These are phyloP conservation scores for Coptotermes formosanus DNA, from an alignment of 1,140 invertebrate species.

Conservation along the genomic window DNA sequence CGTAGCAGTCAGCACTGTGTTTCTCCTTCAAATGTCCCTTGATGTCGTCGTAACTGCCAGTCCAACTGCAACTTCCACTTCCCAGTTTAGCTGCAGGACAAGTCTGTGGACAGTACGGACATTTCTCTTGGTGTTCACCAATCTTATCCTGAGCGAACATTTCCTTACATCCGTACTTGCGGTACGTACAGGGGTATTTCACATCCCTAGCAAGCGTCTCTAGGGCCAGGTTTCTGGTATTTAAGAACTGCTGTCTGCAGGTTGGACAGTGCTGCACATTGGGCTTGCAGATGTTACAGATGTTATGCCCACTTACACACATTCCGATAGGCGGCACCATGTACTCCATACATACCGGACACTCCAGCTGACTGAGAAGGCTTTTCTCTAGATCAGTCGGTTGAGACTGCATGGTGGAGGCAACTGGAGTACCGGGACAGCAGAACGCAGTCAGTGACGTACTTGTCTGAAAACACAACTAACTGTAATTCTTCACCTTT, in stretches of 20 bases:
- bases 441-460: too few relatives aligned
- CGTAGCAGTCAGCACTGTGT: too few relatives aligned
- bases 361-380: too few relatives aligned
- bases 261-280: conserved; percentile 69
- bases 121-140: background rate
- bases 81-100: background rate
- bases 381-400: too few relatives aligned
- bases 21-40: too few relatives aligned
- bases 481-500: too few relatives aligned
- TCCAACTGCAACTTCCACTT: background rate
- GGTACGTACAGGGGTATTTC: conserved; percentile 41
- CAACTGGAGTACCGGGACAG: too few relatives aligned
- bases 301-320: conserved; percentile 74
- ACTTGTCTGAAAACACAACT: too few relatives aligned
- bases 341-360: conserved; percentile 37
- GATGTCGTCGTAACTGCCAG: background rate
- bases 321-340: conserved; percentile 70
- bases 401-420: too few relatives aligned
- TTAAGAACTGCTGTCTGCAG: conserved; percentile 66
- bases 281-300: conserved; percentile 67
- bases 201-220: conserved; percentile 55
- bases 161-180: background rate
- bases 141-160: background rate
- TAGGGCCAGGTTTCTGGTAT: conserved; percentile 70
- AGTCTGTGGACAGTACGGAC: background rate